Evolutionary conservation across 2,888 invertebrate genomes (phyloP).

Genomic region (Dolichomitus sp.): DNA sequence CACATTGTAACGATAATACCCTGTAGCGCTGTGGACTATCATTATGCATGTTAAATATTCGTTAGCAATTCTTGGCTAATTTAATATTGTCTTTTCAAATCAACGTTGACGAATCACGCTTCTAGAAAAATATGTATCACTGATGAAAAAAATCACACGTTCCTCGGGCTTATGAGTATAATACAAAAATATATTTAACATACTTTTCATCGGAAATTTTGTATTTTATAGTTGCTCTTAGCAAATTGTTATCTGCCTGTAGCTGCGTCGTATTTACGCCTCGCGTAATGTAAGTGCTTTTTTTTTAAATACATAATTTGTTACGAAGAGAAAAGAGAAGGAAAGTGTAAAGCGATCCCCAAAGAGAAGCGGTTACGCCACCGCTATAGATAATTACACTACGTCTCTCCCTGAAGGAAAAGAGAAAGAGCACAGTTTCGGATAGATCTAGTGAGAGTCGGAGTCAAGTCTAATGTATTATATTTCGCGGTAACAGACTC

Average conservation of each 20-base stretch:
- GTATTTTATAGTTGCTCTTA: no score
- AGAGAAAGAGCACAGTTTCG: background rate
- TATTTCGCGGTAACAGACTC: background rate
- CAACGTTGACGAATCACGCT: background rate
- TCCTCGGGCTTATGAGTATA: background rate
- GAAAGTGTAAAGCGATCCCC: constrained; percentile 37
- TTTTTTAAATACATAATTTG: no score
- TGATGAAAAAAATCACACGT: no score
- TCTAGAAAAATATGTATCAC: background rate
- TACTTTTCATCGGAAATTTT: background rate
- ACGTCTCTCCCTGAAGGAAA: background rate
- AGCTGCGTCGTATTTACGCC: no score
- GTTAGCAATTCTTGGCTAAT: background rate
- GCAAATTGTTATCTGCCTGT: no score
- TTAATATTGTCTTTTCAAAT: constrained; percentile 2
- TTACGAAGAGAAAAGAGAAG: background rate
- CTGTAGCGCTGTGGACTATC: background rate
- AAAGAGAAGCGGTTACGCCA: constrained; percentile 27
- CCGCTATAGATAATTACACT: background rate
- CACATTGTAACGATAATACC: background rate
- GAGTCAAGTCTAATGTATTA: background rate
- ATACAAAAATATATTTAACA: no score
- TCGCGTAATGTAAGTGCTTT: no score
- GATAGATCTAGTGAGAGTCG: background rate
- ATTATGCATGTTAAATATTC: constrained; percentile 23